A percentile compares a stretch with the other conserved stretches of the same genome.
phyloP scores from a whole-genome alignment of 2,113 vertebrate genomes.

The Pterocles orientalis region DNA sequence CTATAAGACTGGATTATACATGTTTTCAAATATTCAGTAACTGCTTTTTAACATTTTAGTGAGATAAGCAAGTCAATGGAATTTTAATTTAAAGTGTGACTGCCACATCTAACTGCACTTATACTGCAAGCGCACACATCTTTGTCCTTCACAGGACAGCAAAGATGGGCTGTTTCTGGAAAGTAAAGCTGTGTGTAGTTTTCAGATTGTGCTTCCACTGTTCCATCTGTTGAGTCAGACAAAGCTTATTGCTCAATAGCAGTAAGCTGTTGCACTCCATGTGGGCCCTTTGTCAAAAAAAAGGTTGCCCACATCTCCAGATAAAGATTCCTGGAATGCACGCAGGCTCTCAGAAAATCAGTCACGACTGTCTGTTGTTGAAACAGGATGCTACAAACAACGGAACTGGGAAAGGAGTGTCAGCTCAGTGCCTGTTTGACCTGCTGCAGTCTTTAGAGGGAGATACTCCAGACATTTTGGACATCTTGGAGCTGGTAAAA shows the following conservation, averaged over 20 bases:
- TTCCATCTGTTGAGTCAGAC: neutral
- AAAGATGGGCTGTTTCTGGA: neutral
- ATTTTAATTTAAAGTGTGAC: neutral
- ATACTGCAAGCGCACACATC: neutral
- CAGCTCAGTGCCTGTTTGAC: conserved; percentile 96
- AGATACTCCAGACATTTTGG: conserved; percentile 89
- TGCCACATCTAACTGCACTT: neutral
- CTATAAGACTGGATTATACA: neutral
- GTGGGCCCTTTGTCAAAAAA: neutral
- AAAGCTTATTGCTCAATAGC: neutral
- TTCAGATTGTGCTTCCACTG: neutral
- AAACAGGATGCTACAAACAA: conserved; percentile 80
- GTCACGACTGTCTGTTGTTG: neutral
- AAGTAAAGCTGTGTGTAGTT: neutral
- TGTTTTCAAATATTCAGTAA: neutral
- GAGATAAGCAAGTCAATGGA: neutral
- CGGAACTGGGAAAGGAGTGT: conserved; percentile 90
- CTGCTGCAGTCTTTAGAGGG: conserved; percentile 94
- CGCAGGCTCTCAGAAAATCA: neutral
- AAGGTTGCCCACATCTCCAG: neutral
- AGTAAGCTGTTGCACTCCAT: neutral
- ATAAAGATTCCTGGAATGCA: neutral
- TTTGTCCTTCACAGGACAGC: neutral
- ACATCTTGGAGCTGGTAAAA: conserved; percentile 95
- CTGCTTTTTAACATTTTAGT: neutral